Conservation (phyloP, 2,888 invertebrate species). For the Pollenia labialis region DNA sequence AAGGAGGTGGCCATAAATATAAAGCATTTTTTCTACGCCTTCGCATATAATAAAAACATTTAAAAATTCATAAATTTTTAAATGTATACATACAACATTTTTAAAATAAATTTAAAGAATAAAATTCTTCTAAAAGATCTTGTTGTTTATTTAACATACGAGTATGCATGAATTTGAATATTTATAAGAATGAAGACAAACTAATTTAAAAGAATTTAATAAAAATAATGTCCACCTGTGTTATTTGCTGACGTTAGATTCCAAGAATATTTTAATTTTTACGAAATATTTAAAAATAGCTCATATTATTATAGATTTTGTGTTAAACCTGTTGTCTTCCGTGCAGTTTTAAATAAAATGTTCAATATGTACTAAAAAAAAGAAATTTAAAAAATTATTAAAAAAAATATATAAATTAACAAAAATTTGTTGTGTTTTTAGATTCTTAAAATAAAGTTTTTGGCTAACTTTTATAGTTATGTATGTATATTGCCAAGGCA, state of each 20-base stretch:
- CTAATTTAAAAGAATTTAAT: slow-evolving; percentile 38
- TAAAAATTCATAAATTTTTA: slow-evolving; percentile 67
- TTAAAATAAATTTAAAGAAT: slow-evolving; percentile 39
- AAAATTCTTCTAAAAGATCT: slow-evolving; percentile 9
- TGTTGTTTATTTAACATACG: slow-evolving; percentile 21
- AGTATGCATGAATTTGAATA: slow-evolving; percentile 4
- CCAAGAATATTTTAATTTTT: slow-evolving; percentile 52
- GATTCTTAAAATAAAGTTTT: too few species aligned
- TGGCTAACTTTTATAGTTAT: too few species aligned
- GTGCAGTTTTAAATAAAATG: not conserved
- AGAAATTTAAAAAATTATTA: not conserved
- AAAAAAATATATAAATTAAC: too few species aligned
- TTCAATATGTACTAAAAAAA: not conserved
- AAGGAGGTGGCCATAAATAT: slow-evolving; percentile 21
- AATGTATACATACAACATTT: slow-evolving; percentile 50
- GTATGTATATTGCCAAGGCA: too few species aligned
- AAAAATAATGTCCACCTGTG: slow-evolving; percentile 68
- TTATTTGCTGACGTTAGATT: slow-evolving; percentile 68
- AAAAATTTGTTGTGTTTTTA: too few species aligned
- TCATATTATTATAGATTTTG: not conserved
- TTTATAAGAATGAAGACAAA: not conserved
- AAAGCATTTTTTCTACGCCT: slow-evolving; percentile 42
- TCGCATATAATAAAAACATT: slow-evolving; percentile 54
- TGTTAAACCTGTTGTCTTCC: slow-evolving; percentile 3
- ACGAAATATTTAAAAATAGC: slow-evolving; percentile 24